A percentile compares a stretch with the other conserved stretches of the same genome.
Evolutionary conservation across 2,888 invertebrate species (phyloP).

Genomic region (Lymantria monacha): DNA sequence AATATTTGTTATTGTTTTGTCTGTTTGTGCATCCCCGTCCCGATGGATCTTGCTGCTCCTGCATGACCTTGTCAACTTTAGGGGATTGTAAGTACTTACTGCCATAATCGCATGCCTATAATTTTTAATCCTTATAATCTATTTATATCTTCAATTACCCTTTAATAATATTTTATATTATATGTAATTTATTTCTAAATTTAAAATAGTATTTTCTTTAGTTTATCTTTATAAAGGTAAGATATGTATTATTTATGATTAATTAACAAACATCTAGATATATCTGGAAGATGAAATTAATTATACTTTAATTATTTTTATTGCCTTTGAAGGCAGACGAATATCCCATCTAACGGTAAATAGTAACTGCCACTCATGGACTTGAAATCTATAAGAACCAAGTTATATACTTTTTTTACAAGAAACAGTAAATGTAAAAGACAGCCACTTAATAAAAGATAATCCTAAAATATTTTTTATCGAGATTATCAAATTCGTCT

Average conservation of each 20-base stretch:
- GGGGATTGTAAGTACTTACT: slow-evolving; percentile 75
- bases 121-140: slow-evolving; percentile 7
- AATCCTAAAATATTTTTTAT: slow-evolving; percentile 7
- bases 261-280: not conserved
- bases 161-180: slow-evolving; percentile 18
- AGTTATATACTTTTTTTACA: no score
- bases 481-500: slow-evolving; percentile 22
- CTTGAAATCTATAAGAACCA: no score
- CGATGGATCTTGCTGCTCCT: slow-evolving; percentile 76
- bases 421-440: no score
- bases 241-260: slow-evolving; percentile 30
- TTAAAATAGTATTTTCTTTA: slow-evolving; percentile 13
- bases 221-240: slow-evolving; percentile 34
- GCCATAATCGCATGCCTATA: slow-evolving; percentile 45
- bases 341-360: no score
- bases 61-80: slow-evolving; percentile 75
- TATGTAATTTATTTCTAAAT: slow-evolving; percentile 14
- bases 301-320: no score
- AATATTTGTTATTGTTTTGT: slow-evolving; percentile 54
- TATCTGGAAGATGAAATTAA: no score
- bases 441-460: not conserved
- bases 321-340: no score
- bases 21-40: slow-evolving; percentile 66
- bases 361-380: no score
- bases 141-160: not conserved